A percentile compares a stretch with the other conserved stretches of the same genome.
These are phyloP conservation scores for Listrodromus nycthemerus DNA, from an alignment of 2,888 invertebrate species.

Conservation along the genomic window DNA sequence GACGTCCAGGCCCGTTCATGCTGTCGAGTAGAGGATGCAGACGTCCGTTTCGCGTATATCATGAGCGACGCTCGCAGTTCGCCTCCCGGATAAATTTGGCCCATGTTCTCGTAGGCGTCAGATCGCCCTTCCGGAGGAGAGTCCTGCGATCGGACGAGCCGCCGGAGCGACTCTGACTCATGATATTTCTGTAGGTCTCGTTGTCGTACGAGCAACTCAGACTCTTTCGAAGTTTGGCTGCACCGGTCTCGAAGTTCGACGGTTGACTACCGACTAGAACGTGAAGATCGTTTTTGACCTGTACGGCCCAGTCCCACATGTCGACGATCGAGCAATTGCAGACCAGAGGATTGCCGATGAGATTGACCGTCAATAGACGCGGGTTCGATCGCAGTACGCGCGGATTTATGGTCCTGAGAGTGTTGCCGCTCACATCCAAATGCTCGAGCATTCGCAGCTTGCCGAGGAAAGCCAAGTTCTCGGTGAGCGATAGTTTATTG, in stretches of 20 bases:
- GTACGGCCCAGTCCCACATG: conserved; percentile 90
- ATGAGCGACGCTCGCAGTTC: conserved; percentile 85
- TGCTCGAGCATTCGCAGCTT: conserved; percentile 86
- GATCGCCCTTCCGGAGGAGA: conserved; percentile 86
- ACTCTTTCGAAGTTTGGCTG: conserved; percentile 88
- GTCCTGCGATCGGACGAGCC: conserved; percentile 86
- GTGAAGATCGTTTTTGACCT: conserved; percentile 88
- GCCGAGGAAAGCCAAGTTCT: conserved; percentile 86
- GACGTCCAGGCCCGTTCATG: conserved; percentile 54
- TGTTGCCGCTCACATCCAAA: conserved; percentile 88
- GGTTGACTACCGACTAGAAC: conserved; percentile 89
- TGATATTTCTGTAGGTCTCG: conserved; percentile 81
- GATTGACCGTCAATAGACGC: conserved; percentile 87
- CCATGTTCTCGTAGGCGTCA: conserved; percentile 89
- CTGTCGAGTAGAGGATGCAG: conserved; percentile 70
- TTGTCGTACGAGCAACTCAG: conserved; percentile 88
- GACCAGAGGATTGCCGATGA: conserved; percentile 89
- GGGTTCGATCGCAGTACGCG: conserved; percentile 86
- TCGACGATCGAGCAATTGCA: conserved; percentile 90
- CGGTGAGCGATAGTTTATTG: conserved; percentile 86
- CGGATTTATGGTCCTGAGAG: conserved; percentile 87
- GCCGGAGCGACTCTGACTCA: conserved; percentile 85
- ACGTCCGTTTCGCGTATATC: conserved; percentile 74
- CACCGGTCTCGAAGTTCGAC: conserved; percentile 88
- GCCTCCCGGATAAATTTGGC: conserved; percentile 90